A percentile compares a stretch with the other conserved stretches of the same genome.
Conservation (phyloP, 2,888 invertebrate genomes). For the Bugulina stolonifera region DNA sequence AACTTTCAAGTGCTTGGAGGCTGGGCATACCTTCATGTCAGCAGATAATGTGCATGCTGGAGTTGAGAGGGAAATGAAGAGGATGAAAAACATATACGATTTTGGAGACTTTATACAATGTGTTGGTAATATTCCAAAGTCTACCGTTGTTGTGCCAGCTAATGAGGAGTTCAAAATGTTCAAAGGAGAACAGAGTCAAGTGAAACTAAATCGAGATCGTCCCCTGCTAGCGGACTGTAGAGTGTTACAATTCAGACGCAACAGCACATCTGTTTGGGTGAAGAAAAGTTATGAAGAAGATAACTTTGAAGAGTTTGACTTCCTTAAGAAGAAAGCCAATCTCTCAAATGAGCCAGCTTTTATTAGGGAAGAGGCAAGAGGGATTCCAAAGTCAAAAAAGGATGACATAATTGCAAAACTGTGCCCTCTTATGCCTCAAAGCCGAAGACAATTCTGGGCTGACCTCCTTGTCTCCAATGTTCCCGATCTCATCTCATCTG, state of each 20-base stretch:
- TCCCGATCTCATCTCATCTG: neutral
- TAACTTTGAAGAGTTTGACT: neutral
- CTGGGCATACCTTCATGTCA: too few relatives aligned
- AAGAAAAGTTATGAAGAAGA: neutral
- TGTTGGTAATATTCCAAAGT: neutral
- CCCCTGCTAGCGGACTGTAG: neutral
- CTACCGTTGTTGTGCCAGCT: neutral
- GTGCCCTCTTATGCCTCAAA: neutral
- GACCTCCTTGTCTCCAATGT: neutral
- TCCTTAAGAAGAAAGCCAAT: neutral
- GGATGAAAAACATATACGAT: slow-evolving; percentile 27
- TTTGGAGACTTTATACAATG: slow-evolving; percentile 24
- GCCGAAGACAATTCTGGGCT: neutral
- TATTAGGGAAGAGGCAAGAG: neutral
- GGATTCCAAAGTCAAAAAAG: neutral
- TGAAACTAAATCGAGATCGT: neutral
- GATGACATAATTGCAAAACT: neutral
- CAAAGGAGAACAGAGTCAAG: neutral
- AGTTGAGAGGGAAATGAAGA: slow-evolving; percentile 25
- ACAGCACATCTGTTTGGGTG: neutral
- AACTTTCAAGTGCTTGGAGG: slow-evolving; percentile 29
- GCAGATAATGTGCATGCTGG: slow-evolving; percentile 28
- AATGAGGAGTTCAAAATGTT: neutral
- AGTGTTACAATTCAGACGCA: neutral
- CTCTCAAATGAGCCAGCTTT: neutral